Evolutionary conservation across 2,797 vertebrate genomes (phyloP), one percentile per base, ranked within the genome.

Genomic region (Tympanoctomys barrerae): DNA sequence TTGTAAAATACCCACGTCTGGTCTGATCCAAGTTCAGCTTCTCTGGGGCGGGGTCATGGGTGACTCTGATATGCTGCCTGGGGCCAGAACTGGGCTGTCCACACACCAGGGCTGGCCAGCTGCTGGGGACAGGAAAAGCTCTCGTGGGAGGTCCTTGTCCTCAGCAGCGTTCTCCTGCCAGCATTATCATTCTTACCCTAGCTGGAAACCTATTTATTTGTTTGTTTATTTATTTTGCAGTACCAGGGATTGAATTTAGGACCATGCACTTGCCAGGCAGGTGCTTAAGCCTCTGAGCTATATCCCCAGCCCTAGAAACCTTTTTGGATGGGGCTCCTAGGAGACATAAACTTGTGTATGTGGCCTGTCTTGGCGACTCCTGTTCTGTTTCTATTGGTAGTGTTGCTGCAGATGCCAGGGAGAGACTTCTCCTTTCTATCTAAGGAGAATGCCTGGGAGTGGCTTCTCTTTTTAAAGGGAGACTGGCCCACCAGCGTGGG

Each of bases 401-500:
- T 22, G 49, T 3, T 73, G 46, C 49, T 54, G 22, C 5, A 26
- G 57, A 62, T 4, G 49, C 78, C 7, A 49, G 39, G 33, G 24
- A 52, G 70, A 5, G 12, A 16, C 1, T 57, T 49, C 52, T 66
- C 21, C 16, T 13, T 31, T 90, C 86, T 42, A 16, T 62, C 39
- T 79, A 86, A 73, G 24, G 64, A 57, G 54, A 33, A 11, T 81
- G 93, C 36, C 78, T 14, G 36, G 71, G 46, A 54, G 33, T 0
- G 7, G 1, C 36, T 82, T 39, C 78, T 90, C 62, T 52, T 31
- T 36, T 12, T 22, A 70, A 22, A 77, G 39, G 89, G 82, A 0
- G 80, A 22, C 64, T 22, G 16, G 11, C 81, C 33, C 70, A 52
- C 2, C 0, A 1, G 59, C 0, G 0, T 4, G 61, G 77, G 71